phyloP scores from a whole-genome alignment of 2,113 vertebrate species.

The Setophaga petechia region DNA sequence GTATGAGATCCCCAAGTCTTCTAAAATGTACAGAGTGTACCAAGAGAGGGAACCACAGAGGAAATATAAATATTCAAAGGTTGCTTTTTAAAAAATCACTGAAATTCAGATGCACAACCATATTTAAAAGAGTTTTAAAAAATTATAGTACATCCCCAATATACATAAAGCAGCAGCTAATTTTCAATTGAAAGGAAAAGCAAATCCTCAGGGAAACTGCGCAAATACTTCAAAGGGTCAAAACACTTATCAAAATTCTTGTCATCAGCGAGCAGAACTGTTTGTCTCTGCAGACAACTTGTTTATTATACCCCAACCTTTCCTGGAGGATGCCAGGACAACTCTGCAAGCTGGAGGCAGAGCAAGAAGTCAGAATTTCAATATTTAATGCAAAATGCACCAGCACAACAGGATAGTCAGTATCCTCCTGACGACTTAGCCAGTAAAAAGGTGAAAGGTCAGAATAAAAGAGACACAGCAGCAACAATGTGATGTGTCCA shows the following conservation, averaged over 20 bases:
- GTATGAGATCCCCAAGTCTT: neutral
- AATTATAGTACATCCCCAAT: neutral
- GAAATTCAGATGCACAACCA: neutral
- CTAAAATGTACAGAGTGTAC: neutral
- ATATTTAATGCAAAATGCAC: neutral
- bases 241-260: constrained; percentile 19
- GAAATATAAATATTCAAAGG: neutral
- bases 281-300: neutral
- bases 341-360: neutral
- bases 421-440: neutral
- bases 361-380: neutral
- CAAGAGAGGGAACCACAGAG: neutral
- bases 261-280: neutral
- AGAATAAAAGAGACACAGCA: neutral
- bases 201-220: neutral
- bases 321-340: neutral
- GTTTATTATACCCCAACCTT: neutral
- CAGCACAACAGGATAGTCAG: neutral
- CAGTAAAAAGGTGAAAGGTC: neutral
- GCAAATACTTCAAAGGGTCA: constrained; percentile 16
- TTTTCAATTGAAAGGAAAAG: constrained; percentile 2
- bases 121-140: neutral
- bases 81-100: neutral
- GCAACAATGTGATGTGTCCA: neutral
- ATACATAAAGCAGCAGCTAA: neutral